Percentiles rank a stretch among this genome's conserved stretches.
Evolutionary conservation across 2,113 vertebrate genomes (phyloP).

Genomic region (Anseranas semipalmata): DNA sequence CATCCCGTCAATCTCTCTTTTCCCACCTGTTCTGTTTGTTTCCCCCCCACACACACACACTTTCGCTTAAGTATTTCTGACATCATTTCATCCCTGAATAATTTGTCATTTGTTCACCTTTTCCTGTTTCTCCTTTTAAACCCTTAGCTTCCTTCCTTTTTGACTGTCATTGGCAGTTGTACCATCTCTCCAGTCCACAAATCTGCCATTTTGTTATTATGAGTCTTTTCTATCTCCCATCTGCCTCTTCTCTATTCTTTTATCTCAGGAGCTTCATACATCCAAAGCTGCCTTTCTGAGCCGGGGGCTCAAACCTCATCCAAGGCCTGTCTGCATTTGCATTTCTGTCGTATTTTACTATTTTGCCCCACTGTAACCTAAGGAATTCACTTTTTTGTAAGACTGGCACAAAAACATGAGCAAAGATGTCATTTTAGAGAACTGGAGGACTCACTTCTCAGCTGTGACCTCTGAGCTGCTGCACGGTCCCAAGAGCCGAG

Average conservation of each 20-base stretch:
- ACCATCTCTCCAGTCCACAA: background rate
- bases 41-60: no score
- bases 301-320: background rate
- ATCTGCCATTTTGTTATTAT: background rate
- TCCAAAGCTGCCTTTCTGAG: background rate
- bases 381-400: background rate
- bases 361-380: background rate
- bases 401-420: background rate
- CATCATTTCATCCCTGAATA: background rate
- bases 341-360: background rate
- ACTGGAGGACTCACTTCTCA: background rate
- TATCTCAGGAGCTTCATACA: background rate
- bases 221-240: background rate
- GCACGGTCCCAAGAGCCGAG: accelerated
- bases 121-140: background rate
- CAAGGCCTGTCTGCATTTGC: no score
- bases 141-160: background rate
- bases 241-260: background rate
- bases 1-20: background rate
- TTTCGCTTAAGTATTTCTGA: background rate
- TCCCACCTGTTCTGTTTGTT: background rate
- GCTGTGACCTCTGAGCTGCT: background rate
- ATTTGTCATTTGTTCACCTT: background rate
- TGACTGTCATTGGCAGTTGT: background rate
- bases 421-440: background rate